Base-by-base conservation (phyloP, 2,888 invertebrate species). In the Caenorhabditis sp. region DNA sequence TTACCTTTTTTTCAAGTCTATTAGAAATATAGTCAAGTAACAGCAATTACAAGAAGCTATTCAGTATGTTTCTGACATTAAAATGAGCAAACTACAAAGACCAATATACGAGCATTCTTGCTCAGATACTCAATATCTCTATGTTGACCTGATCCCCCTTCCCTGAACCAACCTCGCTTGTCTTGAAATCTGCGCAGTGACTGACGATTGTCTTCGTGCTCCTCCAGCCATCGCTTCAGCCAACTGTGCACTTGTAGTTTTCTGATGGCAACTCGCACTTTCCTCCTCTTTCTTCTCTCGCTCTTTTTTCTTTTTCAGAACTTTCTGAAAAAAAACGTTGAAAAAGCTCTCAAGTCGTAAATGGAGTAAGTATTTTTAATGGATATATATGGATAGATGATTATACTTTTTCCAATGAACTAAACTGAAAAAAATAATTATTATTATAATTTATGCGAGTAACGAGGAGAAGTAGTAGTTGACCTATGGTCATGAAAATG, bases 141-240 rank as follows among this genome's bases (percentile, higher is more conserved):
- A n/a, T n/a, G n/a, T n/a, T n/a, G n/a, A n/a, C n/a, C n/a, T n/a
- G n/a, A n/a, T n/a, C n/a, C n/a, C n/a, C n/a, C n/a, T 43, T 43
- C 17, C 7, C 43, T 17, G 10, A 57, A 23, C 36, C 23, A 38
- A 75, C 70, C 72, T 70, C 3, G 73, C 79, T 63, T 79, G 79
- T 57, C 79, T 57, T 8, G 77, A 69, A 20, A 79, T 70, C 52
- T 79, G 79, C n/a, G 79, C 79, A 38, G 79, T 77, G 25, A 79
- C 77, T 3, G 79, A 79, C 14, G 75, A 75, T 8, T 69, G 63
- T 64, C 77, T 61, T 17, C 79, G 49, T 26, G 73, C 73, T 8
- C 59, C 59, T 20, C 67, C 64, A 52, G 67, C 67, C 72, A 72
- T 72, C 43, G 56, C 71, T 59, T 63, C 67, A 49, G 64, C 50